These are phyloP conservation scores for Invenusta paracnida DNA, from an alignment of 2,888 invertebrate genomes.

Conservation along the genomic window DNA sequence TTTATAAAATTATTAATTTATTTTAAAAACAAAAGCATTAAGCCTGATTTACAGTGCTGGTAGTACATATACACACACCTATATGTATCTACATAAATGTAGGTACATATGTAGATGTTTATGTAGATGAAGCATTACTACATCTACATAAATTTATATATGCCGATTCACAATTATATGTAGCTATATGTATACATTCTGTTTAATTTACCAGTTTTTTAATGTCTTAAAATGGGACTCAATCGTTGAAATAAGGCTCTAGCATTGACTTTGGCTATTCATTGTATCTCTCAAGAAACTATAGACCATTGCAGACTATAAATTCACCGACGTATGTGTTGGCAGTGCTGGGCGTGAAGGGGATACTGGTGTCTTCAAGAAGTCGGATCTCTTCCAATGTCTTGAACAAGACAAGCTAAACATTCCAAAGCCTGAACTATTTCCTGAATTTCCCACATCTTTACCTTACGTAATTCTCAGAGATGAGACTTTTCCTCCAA, in stretches of 20 bases:
- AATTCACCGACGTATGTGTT: slow-evolving; percentile 46
- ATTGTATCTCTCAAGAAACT: slow-evolving; percentile 12
- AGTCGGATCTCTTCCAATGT: slow-evolving; percentile 35
- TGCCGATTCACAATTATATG: slow-evolving; percentile 9
- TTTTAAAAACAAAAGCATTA: neutral
- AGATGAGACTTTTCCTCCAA: slow-evolving; percentile 47
- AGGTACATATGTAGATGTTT: neutral
- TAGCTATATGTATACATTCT: slow-evolving; percentile 24
- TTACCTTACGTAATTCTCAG: slow-evolving; percentile 45
- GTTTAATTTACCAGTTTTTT: neutral
- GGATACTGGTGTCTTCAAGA: slow-evolving; percentile 46
- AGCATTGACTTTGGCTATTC: slow-evolving; percentile 8
- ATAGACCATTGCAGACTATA: slow-evolving; percentile 43
- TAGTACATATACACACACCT: neutral
- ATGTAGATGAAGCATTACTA: neutral
- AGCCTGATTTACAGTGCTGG: neutral
- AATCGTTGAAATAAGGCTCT: neutral
- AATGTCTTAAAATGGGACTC: neutral
- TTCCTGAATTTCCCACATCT: slow-evolving; percentile 28
- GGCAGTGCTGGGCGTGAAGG: slow-evolving; percentile 45
- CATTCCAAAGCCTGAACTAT: slow-evolving; percentile 39
- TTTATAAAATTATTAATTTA: no score
- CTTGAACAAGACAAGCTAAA: slow-evolving; percentile 36
- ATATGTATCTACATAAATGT: neutral
- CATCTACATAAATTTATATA: neutral